These are phyloP conservation scores for Drosophila glabriapex DNA, from an alignment of 2,888 invertebrate genomes.

Conservation along the genomic window DNA sequence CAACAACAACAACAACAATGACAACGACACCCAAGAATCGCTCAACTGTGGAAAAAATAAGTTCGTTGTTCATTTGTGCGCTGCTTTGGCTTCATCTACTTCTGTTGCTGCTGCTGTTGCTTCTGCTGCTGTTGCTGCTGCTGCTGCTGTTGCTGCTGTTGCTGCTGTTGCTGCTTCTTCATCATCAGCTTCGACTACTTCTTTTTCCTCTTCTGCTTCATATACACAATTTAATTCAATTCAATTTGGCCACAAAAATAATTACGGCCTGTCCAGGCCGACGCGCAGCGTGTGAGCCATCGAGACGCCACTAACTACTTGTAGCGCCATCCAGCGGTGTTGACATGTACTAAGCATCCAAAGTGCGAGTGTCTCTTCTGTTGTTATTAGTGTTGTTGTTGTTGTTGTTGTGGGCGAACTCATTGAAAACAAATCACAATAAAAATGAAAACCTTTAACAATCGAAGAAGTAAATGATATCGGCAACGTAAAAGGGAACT, in stretches of 20 bases:
- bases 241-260: slow-evolving; percentile 80
- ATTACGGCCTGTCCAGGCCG: slow-evolving; percentile 77
- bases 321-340: slow-evolving; percentile 63
- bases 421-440: slow-evolving; percentile 46
- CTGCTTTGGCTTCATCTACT: slow-evolving; percentile 62
- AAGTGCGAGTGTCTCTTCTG: not conserved
- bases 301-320: slow-evolving; percentile 12
- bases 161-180: slow-evolving; percentile 32
- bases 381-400: not conserved
- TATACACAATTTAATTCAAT: slow-evolving; percentile 76
- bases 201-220: slow-evolving; percentile 39
- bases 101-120: slow-evolving; percentile 8
- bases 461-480: slow-evolving; percentile 26
- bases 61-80: slow-evolving; percentile 76
- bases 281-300: slow-evolving; percentile 75
- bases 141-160: slow-evolving; percentile 38
- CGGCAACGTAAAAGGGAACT: slow-evolving; percentile 28
- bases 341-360: slow-evolving; percentile 65
- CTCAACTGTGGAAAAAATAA: slow-evolving; percentile 77
- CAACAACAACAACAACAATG: slow-evolving; percentile 28
- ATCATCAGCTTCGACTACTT: slow-evolving; percentile 15
- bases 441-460: slow-evolving; percentile 17
- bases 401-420: slow-evolving; percentile 35
- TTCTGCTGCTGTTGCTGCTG: slow-evolving; percentile 3
- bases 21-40: slow-evolving; percentile 80